phyloP scores from a whole-genome alignment of 2,797 vertebrate species.

The Podarcis siculus region DNA sequence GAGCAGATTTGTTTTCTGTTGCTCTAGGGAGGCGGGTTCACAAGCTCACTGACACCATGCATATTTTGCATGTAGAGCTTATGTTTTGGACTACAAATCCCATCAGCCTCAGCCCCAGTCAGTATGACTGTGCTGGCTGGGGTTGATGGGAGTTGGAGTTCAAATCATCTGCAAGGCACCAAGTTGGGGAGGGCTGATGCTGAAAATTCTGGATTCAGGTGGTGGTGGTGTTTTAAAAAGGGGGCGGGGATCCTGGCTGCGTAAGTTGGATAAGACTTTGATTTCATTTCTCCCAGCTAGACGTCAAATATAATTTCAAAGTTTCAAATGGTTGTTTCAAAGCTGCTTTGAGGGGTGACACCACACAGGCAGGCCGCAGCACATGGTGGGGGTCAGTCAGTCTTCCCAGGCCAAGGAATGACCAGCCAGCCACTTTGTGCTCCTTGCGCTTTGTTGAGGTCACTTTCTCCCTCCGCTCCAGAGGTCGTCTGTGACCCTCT shows the following conservation, averaged over 20 bases:
- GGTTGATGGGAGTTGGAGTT: too few relatives aligned
- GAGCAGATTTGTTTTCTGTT: background rate
- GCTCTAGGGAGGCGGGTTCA: background rate
- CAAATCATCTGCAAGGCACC: too few relatives aligned
- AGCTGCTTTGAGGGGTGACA: background rate
- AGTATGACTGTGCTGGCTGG: too few relatives aligned
- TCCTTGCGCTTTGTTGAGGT: accelerated
- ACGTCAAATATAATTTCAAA: too few relatives aligned
- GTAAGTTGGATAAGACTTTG: background rate
- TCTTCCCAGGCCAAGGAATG: background rate
- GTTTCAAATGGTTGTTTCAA: background rate
- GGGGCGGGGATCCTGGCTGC: background rate
- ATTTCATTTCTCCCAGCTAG: background rate
- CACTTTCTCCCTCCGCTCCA: slow-evolving; percentile 52
- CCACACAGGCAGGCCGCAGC: background rate
- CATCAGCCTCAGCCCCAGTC: too few relatives aligned
- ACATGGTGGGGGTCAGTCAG: background rate
- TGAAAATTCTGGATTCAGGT: background rate
- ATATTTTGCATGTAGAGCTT: background rate
- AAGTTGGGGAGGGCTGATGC: too few relatives aligned
- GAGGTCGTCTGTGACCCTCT: slow-evolving; percentile 91
- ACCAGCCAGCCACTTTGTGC: background rate
- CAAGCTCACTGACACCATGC: background rate
- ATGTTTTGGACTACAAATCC: too few relatives aligned
- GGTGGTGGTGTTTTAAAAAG: background rate